These are phyloP conservation scores for Orchesellides sinensis DNA, from an alignment of 2,888 invertebrate genomes.

Conservation along the genomic window DNA sequence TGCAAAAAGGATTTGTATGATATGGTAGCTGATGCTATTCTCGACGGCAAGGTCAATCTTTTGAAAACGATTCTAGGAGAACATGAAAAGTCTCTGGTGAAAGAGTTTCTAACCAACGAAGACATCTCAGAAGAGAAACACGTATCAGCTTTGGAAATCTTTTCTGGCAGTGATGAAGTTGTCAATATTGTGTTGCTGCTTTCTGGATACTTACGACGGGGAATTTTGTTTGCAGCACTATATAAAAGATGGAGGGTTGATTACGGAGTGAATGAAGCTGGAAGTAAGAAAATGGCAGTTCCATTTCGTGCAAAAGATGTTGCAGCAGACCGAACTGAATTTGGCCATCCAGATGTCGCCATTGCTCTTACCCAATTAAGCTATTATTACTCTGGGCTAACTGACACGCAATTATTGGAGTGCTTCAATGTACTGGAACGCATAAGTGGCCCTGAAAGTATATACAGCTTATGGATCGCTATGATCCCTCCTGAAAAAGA, in stretches of 20 bases:
- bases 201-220: constrained; percentile 63
- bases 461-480: constrained; percentile 29
- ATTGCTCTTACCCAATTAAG: constrained; percentile 57
- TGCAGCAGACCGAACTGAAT: constrained; percentile 67
- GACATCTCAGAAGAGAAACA: constrained; percentile 17
- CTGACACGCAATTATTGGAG: constrained; percentile 41
- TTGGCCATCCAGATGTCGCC: constrained; percentile 69
- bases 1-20: constrained; percentile 23
- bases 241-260: constrained; percentile 70
- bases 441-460: not conserved
- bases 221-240: constrained; percentile 48
- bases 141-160: constrained; percentile 11
- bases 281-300: constrained; percentile 57
- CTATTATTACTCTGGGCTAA: constrained; percentile 65
- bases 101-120: constrained; percentile 33
- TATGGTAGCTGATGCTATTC: not conserved
- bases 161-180: not conserved
- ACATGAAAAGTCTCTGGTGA: not conserved
- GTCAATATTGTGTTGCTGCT: constrained; percentile 43
- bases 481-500: constrained; percentile 15
- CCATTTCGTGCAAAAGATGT: constrained; percentile 70
- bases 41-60: not conserved
- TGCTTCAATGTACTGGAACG: constrained; percentile 42
- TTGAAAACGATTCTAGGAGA: not conserved
- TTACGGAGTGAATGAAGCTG: constrained; percentile 64